Conservation (phyloP, 2,797 vertebrate genomes). For the Aplochiton taeniatus region DNA sequence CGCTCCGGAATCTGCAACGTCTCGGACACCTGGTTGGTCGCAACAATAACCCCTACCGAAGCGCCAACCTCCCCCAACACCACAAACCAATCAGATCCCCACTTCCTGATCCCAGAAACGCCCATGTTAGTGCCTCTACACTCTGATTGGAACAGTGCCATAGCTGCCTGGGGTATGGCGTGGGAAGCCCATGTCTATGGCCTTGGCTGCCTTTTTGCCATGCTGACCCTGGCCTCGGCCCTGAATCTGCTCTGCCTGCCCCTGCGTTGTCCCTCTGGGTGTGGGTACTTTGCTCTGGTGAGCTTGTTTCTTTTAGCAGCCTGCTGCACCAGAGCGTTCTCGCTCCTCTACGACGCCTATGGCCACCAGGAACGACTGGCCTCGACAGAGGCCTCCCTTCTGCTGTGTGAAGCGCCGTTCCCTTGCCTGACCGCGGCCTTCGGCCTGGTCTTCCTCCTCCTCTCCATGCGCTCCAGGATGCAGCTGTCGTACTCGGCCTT, state of each 20-base stretch:
- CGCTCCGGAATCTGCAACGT: constrained; percentile 71
- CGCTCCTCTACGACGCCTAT: constrained; percentile 86
- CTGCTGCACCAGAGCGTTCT: constrained; percentile 79
- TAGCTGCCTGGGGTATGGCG: constrained; percentile 86
- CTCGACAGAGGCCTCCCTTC: constrained; percentile 71
- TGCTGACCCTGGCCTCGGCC: constrained; percentile 78
- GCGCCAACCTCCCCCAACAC: constrained; percentile 47
- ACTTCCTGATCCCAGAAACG: constrained; percentile 59
- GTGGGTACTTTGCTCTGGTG: constrained; percentile 80
- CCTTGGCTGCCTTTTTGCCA: constrained; percentile 78
- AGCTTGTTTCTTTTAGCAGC: constrained; percentile 82
- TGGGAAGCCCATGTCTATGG: constrained; percentile 91
- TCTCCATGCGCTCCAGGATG: constrained; percentile 83
- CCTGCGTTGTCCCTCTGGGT: constrained; percentile 81
- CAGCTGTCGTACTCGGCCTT: constrained; percentile 80
- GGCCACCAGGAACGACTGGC: constrained; percentile 81
- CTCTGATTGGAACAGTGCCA: constrained; percentile 86
- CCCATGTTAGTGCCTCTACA: constrained; percentile 82
- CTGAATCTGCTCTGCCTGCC: constrained; percentile 82
- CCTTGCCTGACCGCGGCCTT: constrained; percentile 88
- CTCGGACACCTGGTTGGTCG: constrained; percentile 54
- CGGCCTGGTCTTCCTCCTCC: constrained; percentile 83
- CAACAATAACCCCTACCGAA: constrained; percentile 35
- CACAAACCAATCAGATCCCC: constrained; percentile 62
- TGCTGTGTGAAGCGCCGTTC: constrained; percentile 86